Percentiles rank a stretch among this genome's conserved stretches.
Conservation (phyloP, 2,113 vertebrate species). For the Caloenas nicobarica region DNA sequence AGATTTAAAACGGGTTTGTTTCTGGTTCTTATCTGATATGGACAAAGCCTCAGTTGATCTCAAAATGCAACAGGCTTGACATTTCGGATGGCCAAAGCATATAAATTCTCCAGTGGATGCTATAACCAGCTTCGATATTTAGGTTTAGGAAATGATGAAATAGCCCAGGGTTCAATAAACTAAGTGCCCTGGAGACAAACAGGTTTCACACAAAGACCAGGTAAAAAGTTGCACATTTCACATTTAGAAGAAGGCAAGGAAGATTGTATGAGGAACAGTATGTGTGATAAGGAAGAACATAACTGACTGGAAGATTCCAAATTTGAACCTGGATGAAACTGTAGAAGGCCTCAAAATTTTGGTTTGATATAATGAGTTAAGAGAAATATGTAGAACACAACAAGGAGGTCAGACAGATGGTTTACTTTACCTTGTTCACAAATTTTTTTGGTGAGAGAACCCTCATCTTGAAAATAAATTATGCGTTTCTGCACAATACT, state of each 20-base stretch:
- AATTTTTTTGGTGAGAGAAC: slow-evolving; percentile 91
- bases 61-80: background rate
- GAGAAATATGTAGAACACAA: background rate
- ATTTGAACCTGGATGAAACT: background rate
- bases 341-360: background rate
- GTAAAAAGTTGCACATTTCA: background rate
- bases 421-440: slow-evolving; percentile 92
- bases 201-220: background rate
- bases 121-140: background rate
- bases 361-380: background rate
- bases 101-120: background rate
- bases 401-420: background rate
- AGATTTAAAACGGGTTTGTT: background rate
- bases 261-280: background rate
- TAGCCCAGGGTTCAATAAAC: background rate
- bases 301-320: background rate
- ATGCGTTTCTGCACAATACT: slow-evolving; percentile 98
- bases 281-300: background rate
- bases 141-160: background rate
- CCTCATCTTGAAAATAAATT: slow-evolving; percentile 98
- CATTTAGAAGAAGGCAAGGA: background rate
- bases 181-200: background rate
- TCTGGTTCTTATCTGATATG: background rate
- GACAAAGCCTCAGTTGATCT: background rate
- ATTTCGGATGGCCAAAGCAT: background rate